A percentile compares a stretch with the other conserved stretches of the same genome.
These are phyloP conservation scores for Drosophila ficusphila DNA, from an alignment of 1,140 invertebrate genomes.

Conservation along the genomic window DNA sequence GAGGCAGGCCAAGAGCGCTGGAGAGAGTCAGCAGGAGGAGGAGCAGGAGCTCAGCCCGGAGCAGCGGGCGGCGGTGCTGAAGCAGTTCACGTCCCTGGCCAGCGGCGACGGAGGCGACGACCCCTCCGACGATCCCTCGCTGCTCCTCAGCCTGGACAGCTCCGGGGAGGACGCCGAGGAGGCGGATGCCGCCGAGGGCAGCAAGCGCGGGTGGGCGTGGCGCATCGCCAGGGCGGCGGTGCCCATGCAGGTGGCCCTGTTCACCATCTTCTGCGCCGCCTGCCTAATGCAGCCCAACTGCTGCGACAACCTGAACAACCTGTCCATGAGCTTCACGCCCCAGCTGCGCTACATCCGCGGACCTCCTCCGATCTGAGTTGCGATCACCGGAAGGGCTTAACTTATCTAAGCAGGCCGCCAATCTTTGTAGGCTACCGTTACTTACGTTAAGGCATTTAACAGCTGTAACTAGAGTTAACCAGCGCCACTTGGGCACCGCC, in stretches of 20 bases:
- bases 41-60: slow-evolving; percentile 13
- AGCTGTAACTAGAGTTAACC: slow-evolving; percentile 43
- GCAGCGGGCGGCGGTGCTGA: slow-evolving; percentile 33
- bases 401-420: slow-evolving; percentile 18
- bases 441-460: slow-evolving; percentile 49
- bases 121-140: slow-evolving; percentile 76
- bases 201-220: slow-evolving; percentile 88
- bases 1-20: slow-evolving; percentile 12
- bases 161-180: slow-evolving; percentile 62
- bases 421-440: slow-evolving; percentile 42
- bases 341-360: slow-evolving; percentile 93
- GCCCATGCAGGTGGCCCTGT: slow-evolving; percentile 92
- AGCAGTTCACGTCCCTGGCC: slow-evolving; percentile 33
- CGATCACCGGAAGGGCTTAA: not conserved
- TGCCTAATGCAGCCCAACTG: slow-evolving; percentile 93
- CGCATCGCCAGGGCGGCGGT: slow-evolving; percentile 90
- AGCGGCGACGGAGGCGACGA: slow-evolving; percentile 58
- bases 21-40: not conserved
- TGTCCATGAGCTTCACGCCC: slow-evolving; percentile 92
- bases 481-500: slow-evolving; percentile 24
- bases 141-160: slow-evolving; percentile 68
- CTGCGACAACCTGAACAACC: slow-evolving; percentile 93
- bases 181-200: slow-evolving; percentile 81
- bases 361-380: slow-evolving; percentile 93
- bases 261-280: slow-evolving; percentile 91